Conservation (phyloP, 2,797 vertebrate genomes). For the Melanotaenia boesemani region DNA sequence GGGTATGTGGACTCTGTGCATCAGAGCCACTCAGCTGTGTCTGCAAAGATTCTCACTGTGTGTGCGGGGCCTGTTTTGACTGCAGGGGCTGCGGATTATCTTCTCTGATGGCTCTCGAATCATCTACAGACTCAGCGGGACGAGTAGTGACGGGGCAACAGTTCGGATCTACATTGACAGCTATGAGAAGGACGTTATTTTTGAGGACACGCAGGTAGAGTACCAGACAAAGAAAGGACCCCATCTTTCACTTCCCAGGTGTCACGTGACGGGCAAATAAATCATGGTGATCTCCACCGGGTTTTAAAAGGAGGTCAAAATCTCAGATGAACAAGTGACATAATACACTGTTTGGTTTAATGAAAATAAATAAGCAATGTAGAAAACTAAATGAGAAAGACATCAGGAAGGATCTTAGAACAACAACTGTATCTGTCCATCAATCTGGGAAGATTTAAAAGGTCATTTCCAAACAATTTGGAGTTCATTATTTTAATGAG, state of each 20-base stretch:
- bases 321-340: not conserved
- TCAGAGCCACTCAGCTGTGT: constrained; percentile 5
- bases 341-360: not conserved
- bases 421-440: too few species aligned
- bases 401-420: too few species aligned
- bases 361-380: not conserved
- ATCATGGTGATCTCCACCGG: not conserved
- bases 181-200: constrained; percentile 91
- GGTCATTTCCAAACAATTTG: not conserved
- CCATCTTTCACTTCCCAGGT: too few species aligned
- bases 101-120: constrained; percentile 95
- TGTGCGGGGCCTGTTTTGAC: constrained; percentile 33
- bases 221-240: not conserved
- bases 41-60: constrained; percentile 1
- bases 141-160: constrained; percentile 89
- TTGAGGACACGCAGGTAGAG: constrained; percentile 91
- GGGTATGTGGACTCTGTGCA: not conserved
- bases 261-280: not conserved
- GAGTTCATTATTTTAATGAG: not conserved
- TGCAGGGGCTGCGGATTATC: constrained; percentile 92
- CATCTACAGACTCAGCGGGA: constrained; percentile 94
- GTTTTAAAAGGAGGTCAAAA: not conserved
- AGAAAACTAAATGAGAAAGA: not conserved
- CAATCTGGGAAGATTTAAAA: not conserved
- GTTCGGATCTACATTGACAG: constrained; percentile 95